Base-by-base conservation (phyloP, 2,888 invertebrate species). In the Polydesmus complanatus region DNA sequence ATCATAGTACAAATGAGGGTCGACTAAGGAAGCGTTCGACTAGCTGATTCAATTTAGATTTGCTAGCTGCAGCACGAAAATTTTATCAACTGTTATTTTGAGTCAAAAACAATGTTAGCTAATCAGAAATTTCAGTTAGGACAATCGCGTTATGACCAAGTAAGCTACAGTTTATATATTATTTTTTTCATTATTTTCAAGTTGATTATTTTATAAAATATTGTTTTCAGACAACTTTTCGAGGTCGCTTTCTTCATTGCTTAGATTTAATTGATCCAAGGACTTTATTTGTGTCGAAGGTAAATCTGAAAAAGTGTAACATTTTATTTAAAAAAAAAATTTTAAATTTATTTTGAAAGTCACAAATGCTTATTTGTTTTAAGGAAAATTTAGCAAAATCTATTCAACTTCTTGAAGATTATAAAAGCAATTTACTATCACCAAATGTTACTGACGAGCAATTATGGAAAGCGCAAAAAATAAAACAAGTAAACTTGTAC, bases 391-490 rank as follows among this genome's bases (percentile, higher is more conserved):
- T 77, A 5, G 65, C 72, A 61, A 65, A 70, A 59, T 71, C 73
- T 27, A 64, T 74, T 47, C 64, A 69, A 3, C 64, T 77, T 26
- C 66, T 78, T 19, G 72, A 75, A 18, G 67, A 68, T 58, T 69
- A 69, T 69, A 70, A 73, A 66, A 63, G 68, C 61, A 68, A 72
- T 53, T 64, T 67, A 61, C 60, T 72, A 37, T 66, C 69, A 3
- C 51, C 66, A 3, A 25, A 25, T 5, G 52, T 58, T 11, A 70
- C 71, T 2, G 69, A 75, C 64, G 64, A 69, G 62, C 67, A 75
- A 53, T 66, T 78, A 61, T 78, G 78, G 78, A 68, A 74, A 63
- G 77, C 78, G 3, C 77, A 76, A 67, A 78, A 77, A 64, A 68
- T 76, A 22, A 76, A 74, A 67, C 72, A 74, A 68, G 75, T 77